phyloP scores from a whole-genome alignment of 1,140 invertebrate genomes.

The Philotrypesis tridentata region DNA sequence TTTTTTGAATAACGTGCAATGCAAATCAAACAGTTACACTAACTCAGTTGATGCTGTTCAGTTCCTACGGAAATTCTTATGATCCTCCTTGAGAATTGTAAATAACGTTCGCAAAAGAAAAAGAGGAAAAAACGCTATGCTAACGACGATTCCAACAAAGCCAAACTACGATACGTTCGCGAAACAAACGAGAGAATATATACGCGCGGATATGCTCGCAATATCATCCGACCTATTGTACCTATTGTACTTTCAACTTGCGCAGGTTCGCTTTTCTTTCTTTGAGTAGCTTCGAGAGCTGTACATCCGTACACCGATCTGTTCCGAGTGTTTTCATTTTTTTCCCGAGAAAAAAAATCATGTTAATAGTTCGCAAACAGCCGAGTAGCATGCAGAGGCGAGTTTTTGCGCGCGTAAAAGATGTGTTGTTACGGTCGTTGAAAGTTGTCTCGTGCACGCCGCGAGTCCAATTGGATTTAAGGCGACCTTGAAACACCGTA shows the following conservation, averaged over 20 bases:
- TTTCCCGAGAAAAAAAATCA: neutral
- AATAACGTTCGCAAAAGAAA: neutral
- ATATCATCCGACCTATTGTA: neutral
- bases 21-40: neutral
- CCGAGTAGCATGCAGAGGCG: neutral
- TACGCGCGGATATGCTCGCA: too few species aligned
- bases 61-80: neutral
- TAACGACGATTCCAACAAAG: neutral
- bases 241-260: neutral
- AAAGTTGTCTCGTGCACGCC: constrained; percentile 27
- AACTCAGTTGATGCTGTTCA: neutral
- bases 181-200: neutral
- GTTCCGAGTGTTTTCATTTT: neutral
- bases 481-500: constrained; percentile 65
- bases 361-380: neutral
- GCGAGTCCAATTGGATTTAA: constrained; percentile 66
- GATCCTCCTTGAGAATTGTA: neutral
- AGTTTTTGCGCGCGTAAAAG: neutral
- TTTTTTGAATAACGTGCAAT: neutral
- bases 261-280: neutral
- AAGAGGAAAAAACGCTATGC: neutral
- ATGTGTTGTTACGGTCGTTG: constrained; percentile 18
- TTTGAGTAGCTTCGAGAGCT: neutral
- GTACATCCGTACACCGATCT: neutral
- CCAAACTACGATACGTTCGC: neutral